Base-by-base conservation (phyloP, 2,888 invertebrate species). In the Argynnis bischoffii region DNA sequence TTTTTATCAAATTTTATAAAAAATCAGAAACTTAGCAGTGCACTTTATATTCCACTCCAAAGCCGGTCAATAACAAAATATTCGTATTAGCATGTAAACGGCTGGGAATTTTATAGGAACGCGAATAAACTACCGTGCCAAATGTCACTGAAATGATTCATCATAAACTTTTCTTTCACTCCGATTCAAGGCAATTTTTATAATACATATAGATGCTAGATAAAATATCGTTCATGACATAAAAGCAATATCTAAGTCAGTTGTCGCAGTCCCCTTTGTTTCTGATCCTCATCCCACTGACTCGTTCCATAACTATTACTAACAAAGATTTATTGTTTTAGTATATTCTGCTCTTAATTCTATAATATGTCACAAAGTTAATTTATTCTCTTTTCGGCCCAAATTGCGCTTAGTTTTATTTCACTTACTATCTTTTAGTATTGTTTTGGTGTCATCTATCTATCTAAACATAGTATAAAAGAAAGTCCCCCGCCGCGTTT, bases 51-150 rank as follows among this genome's bases (percentile, higher is more conserved):
- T 78, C 70, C 67, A 70, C 74, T 75, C 69, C 74, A 74, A 71
- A 72, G 71, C 75, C 73, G 71, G 72, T 74, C 72, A 80, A 80
- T 77, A 82, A 83, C 82, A 81, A 82, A 84, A 78, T 76, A 76
- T 76, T 65, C 63, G 69, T 76, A 83, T 83, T 84, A 81, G 78
- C 83, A 83, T 82, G 82, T 76, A 84, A 83, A 84, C 77, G 76
- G 75, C 71, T 64, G 66, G 66, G 72, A 70, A 69, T 70, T 72
- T 72, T 59, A 48, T 64, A 47, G 57, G 63, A 54, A 59, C 50
- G 59, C 46, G 50, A 57, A 46, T 46, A 31, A 59, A 31, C 53
- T 26, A 54, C 65, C 59, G 18, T 72, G 16, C 59, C 59, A 59
- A 59, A 59, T 74, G 71, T 64, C 71, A 71, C 68, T 73, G 72